phyloP scores from a whole-genome alignment of 2,113 vertebrate genomes.

The Otocyon megalotis region DNA sequence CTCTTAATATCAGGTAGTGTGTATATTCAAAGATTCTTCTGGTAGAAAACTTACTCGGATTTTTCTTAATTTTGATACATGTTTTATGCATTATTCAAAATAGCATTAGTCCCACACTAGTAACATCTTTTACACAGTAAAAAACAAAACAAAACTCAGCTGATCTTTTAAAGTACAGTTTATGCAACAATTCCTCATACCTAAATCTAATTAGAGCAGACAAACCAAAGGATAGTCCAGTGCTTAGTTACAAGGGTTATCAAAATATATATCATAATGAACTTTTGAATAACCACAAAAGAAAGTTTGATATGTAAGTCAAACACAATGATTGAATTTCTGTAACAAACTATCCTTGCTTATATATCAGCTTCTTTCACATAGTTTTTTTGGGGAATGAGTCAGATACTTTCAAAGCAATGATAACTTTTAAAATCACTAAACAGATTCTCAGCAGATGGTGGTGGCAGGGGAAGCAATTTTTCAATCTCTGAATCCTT shows the following conservation, averaged over 20 bases:
- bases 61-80: conserved; percentile 45
- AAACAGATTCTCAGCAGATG: not conserved
- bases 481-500: not conserved
- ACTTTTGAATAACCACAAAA: conserved; percentile 29
- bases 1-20: not conserved
- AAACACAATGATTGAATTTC: not conserved
- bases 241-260: not conserved
- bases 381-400: not conserved
- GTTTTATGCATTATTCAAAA: conserved; percentile 47
- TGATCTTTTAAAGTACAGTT: not conserved
- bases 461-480: not conserved
- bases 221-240: not conserved
- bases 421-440: conserved; percentile 38
- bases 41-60: not conserved
- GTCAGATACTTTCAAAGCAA: not conserved
- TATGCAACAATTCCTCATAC: conserved; percentile 37
- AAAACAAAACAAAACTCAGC: not conserved
- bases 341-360: not conserved
- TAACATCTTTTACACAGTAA: not conserved
- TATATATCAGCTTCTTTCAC: not conserved
- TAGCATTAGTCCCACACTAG: not conserved
- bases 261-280: not conserved
- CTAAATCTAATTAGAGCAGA: not conserved
- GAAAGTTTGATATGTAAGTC: not conserved
- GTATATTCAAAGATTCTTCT: not conserved